phyloP scores from a whole-genome alignment of 2,797 vertebrate genomes.

The Gouania willdenowi region DNA sequence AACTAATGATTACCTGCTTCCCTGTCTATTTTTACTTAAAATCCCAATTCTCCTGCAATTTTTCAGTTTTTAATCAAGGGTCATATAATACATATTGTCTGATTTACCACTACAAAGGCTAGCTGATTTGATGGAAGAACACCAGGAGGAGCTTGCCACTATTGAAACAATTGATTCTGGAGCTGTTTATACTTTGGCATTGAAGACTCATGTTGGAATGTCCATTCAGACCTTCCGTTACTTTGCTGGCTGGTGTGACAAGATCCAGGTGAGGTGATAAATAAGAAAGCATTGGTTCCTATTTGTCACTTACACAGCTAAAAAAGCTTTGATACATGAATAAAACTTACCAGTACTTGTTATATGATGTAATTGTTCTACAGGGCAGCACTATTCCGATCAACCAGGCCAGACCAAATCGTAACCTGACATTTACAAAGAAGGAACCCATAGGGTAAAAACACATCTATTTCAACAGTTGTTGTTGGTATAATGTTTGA shows the following conservation, averaged over 20 bases:
- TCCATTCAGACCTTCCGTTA: conserved; percentile 89
- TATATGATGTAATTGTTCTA: background rate
- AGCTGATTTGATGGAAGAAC: conserved; percentile 86
- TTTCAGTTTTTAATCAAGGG: too few relatives aligned
- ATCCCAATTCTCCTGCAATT: too few relatives aligned
- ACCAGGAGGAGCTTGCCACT: conserved; percentile 87
- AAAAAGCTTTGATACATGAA: background rate
- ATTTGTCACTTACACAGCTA: background rate
- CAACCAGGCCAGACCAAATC: conserved; percentile 83
- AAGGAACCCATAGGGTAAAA: conserved; percentile 85
- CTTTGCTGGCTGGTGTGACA: conserved; percentile 91
- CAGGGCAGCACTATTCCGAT: conserved; percentile 84
- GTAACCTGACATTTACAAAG: conserved; percentile 84
- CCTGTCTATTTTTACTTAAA: too few relatives aligned
- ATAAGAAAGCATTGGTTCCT: background rate
- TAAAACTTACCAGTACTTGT: background rate
- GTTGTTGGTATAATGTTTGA: too few relatives aligned
- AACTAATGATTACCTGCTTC: too few relatives aligned
- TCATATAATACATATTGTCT: background rate
- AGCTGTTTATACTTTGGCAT: conserved; percentile 86
- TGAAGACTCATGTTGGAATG: conserved; percentile 90
- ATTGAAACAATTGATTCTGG: conserved; percentile 85
- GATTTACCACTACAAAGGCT: conserved; percentile 56
- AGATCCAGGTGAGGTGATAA: conserved; percentile 79
- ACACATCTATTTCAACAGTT: too few relatives aligned